These are phyloP conservation scores for Reticulitermes lucifugus DNA, from an alignment of 2,888 invertebrate species.

Conservation along the genomic window DNA sequence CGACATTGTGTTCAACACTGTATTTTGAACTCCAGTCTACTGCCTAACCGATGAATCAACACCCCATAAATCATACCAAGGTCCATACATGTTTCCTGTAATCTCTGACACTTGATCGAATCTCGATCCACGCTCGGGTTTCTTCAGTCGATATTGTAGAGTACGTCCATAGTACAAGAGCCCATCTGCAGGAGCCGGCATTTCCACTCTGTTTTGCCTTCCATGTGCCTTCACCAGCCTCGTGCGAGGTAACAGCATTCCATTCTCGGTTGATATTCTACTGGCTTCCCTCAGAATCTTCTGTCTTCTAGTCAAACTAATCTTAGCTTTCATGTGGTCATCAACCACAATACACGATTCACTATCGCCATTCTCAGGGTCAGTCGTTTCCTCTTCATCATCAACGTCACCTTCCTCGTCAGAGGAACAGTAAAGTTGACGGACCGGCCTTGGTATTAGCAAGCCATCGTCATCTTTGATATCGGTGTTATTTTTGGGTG, in stretches of 20 bases:
- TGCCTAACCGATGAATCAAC: conserved; percentile 74
- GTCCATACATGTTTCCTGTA: conserved; percentile 74
- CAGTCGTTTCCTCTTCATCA: conserved; percentile 57
- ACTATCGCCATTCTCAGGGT: conserved; percentile 63
- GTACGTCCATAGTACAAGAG: conserved; percentile 55
- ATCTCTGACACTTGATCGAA: conserved; percentile 58
- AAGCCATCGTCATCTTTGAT: conserved; percentile 49
- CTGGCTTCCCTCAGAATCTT: conserved; percentile 11
- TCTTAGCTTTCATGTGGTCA: conserved; percentile 67
- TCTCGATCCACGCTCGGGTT: conserved; percentile 58
- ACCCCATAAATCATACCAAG: conserved; percentile 92
- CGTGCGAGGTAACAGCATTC: conserved; percentile 74
- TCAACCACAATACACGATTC: conserved; percentile 83
- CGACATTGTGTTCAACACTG: neutral
- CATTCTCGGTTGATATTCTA: conserved; percentile 58
- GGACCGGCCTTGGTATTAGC: conserved; percentile 16
- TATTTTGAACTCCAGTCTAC: neutral
- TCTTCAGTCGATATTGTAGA: conserved; percentile 57
- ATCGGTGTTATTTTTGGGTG: conserved; percentile 9
- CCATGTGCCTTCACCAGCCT: conserved; percentile 64
- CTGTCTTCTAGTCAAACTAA: neutral
- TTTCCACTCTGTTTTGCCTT: conserved; percentile 56
- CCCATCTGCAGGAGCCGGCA: conserved; percentile 30
- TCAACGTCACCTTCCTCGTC: conserved; percentile 35
- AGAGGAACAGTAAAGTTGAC: conserved; percentile 19